Evolutionary conservation across 2,113 vertebrate species (phyloP), one percentile per base, ranked within the genome.

Genomic region (Dermatemys mawii): DNA sequence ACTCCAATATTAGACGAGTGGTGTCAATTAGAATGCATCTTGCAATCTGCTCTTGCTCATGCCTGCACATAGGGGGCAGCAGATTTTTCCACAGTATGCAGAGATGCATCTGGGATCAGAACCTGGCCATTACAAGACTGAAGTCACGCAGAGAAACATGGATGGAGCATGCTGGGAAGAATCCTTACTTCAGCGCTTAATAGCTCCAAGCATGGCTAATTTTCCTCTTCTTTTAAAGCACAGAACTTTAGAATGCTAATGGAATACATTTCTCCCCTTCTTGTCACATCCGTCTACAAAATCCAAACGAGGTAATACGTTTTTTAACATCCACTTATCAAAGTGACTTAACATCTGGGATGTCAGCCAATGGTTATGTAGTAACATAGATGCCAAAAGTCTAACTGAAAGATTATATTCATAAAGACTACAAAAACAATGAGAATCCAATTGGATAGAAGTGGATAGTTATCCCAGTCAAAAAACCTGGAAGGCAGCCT

Each of bases 241-340:
- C 85, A 96, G 38, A 95, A 95, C 88, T 94, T 97, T 24, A 78
- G 96, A 88, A 94, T 93, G 95, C 97, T 94, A 87, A 92, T 44
- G 94, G 94, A 96, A 97, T 78, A 96, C 82, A 87, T 90, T 96
- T 95, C 91, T 95, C 48, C 88, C 86, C 87, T 95, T 88, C 89
- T 96, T 89, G 76, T 97, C 93, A 96, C 96, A 96, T 90, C 86
- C 81, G 95, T 92, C 95, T 91, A 84, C 87, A 94, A 97, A 97
- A 96, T 93, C 81, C 92, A 73, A 97, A 79, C 46, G 49, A 94
- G 88, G 90, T 92, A 90, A 92, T 97, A 83, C 93, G 54, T 92
- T 96, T 93, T 94, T 95, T 96, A 97, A 98, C 96, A 96, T 96
- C 92, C 97, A 97, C 96, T 97, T 97, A 97, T 95, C 95, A 96